Base-by-base conservation (phyloP, 2,797 vertebrate species). In the Semotilus atromaculatus region DNA sequence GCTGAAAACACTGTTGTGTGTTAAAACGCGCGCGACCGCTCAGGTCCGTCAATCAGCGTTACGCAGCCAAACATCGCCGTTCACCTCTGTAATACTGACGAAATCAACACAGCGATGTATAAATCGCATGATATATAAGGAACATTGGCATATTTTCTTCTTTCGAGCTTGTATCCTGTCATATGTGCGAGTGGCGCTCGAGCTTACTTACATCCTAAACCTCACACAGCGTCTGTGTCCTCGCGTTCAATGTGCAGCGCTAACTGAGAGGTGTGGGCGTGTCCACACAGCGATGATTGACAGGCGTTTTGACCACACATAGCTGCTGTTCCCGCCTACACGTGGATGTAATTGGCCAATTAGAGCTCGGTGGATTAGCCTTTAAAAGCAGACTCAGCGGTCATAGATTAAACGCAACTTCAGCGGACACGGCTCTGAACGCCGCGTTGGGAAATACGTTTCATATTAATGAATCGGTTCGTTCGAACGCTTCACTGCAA, bases 161-260 rank as follows among this genome's bases (percentile, higher is more conserved):
- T 38, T 60, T 66, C 13, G 23, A 85, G 68, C 74, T 89, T 90
- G 91, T 93, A 93, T 94, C 93, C 93, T 91, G 93, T 91, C 92
- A 87, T 84, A 83, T 75, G 64, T 18, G 58, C 76, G 81, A 2
- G 89, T 86, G 83, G 86, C 67, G n/a, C 66, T 14, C 45, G 87
- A 34, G 88, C 85, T 81, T 78, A 58, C 85, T 81, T 78, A 58
- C 79, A 72, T 86, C 88, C 23, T 31, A 78, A 85, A 38, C 60
- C 81, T 51, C 92, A 76, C 85, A 68, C 86, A 71, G 74, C n/a
- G 29, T 73, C 51, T 31, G 31, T 21, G 73, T 81, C 38, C 66
- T 82, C 74, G 87, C 89, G 89, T 88, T 89, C 90, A 86, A 81
- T 43, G 77, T 68, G 85, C 34, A 80, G 73, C 80, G 81, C 77